These are phyloP conservation scores for Mallateleia sp. DNA, from an alignment of 2,888 invertebrate genomes.

Conservation along the genomic window DNA sequence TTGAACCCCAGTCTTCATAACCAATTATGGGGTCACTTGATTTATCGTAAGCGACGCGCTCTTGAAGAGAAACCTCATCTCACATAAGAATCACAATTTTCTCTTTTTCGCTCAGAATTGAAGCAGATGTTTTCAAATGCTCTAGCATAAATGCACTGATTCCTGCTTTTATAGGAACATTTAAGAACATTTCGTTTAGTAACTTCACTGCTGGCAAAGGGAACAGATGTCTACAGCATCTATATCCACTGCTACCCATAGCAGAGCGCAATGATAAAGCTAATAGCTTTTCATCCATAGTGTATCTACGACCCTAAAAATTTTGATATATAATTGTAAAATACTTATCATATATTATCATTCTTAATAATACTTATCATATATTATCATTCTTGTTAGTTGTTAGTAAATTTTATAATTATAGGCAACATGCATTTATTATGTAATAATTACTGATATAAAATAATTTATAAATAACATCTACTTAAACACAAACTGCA, in stretches of 20 bases:
- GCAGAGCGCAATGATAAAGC: background rate
- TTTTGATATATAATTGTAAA: background rate
- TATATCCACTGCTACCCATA: background rate
- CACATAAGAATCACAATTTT: background rate
- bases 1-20: constrained; percentile 67
- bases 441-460: too few species aligned
- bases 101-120: background rate
- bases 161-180: background rate
- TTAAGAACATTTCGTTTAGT: background rate
- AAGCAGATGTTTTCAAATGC: background rate
- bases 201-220: background rate
- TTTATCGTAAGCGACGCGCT: constrained; percentile 27
- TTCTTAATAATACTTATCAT: too few species aligned
- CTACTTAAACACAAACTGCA: too few species aligned
- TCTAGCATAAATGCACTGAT: background rate
- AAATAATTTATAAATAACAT: too few species aligned
- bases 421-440: too few species aligned
- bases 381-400: too few species aligned
- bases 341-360: too few species aligned
- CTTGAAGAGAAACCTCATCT: constrained; percentile 33
- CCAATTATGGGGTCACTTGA: constrained; percentile 59
- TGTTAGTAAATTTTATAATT: too few species aligned
- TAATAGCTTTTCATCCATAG: background rate
- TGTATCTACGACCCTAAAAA: background rate
- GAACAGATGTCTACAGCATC: background rate